A percentile compares a stretch with the other conserved stretches of the same genome.
Conservation (phyloP, 2,888 invertebrate species). For the Drosophila atripex region DNA sequence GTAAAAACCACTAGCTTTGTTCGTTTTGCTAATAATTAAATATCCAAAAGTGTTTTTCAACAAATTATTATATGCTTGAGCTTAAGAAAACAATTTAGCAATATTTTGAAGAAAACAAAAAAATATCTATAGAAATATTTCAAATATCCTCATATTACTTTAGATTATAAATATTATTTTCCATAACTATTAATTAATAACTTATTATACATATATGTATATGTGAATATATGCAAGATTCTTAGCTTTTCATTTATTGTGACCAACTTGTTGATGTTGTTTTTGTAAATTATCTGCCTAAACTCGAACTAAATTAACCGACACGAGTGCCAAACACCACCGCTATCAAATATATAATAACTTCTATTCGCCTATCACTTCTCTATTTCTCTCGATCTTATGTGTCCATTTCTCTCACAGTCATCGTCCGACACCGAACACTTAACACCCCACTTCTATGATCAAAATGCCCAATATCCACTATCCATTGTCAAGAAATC, state of each 20-base stretch:
- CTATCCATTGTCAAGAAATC: slow-evolving; percentile 20
- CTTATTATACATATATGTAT: slow-evolving; percentile 28
- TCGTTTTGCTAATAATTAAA: background rate
- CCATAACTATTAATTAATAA: slow-evolving; percentile 27
- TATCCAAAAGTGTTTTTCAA: slow-evolving; percentile 1
- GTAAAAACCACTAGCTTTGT: slow-evolving; percentile 3
- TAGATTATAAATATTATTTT: slow-evolving; percentile 33
- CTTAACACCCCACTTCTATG: background rate
- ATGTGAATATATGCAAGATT: slow-evolving; percentile 45
- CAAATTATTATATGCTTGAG: slow-evolving; percentile 23
- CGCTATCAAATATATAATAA: slow-evolving; percentile 23
- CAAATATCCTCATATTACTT: slow-evolving; percentile 19
- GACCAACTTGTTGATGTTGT: slow-evolving; percentile 73
- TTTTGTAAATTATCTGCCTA: slow-evolving; percentile 82
- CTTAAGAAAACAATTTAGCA: slow-evolving; percentile 9
- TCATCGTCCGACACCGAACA: slow-evolving; percentile 16
- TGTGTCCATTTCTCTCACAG: slow-evolving; percentile 17
- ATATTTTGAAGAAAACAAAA: background rate
- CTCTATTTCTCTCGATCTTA: slow-evolving; percentile 32
- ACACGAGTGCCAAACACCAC: slow-evolving; percentile 42
- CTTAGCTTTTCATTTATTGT: slow-evolving; percentile 39
- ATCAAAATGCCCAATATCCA: slow-evolving; percentile 5
- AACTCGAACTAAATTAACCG: slow-evolving; percentile 42
- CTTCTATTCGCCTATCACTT: slow-evolving; percentile 29
- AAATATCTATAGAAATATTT: slow-evolving; percentile 19